Percentiles rank a stretch among this genome's conserved stretches.
Evolutionary conservation across 2,113 vertebrate species (phyloP).

Genomic region (Saimiri boliviensis): DNA sequence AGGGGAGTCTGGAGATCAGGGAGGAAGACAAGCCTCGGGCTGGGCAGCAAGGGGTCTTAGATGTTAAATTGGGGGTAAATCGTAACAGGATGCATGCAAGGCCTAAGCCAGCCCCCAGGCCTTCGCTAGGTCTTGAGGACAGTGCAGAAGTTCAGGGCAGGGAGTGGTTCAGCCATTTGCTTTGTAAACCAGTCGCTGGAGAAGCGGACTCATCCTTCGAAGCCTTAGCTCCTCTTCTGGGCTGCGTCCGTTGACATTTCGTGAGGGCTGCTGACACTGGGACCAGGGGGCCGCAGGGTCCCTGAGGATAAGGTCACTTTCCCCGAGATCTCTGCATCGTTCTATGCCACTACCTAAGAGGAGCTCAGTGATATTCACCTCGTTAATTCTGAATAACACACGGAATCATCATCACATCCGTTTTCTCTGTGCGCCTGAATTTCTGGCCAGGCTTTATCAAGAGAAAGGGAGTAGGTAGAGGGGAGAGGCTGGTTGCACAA

Average conservation of each 20-base stretch:
- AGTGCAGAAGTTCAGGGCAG: neutral
- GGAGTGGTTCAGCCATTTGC: neutral
- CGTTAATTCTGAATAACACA: neutral
- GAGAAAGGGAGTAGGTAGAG: neutral
- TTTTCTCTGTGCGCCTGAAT: neutral
- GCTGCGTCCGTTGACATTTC: neutral
- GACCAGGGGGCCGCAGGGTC: neutral
- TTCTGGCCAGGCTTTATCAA: neutral
- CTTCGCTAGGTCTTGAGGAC: neutral
- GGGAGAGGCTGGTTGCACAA: constrained; percentile 15
- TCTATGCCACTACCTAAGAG: neutral
- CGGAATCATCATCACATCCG: accelerated
- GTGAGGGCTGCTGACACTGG: neutral
- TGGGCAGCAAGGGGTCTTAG: neutral
- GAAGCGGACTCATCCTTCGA: neutral
- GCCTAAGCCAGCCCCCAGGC: neutral
- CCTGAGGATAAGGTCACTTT: neutral
- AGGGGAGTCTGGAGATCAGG: neutral
- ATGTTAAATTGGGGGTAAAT: neutral
- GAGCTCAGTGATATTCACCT: neutral
- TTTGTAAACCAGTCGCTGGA: neutral
- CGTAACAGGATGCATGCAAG: neutral
- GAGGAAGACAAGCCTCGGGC: neutral
- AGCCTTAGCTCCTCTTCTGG: neutral
- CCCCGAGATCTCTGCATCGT: neutral